phyloP scores from a whole-genome alignment of 2,888 invertebrate genomes.

The Drosophila quinaria region DNA sequence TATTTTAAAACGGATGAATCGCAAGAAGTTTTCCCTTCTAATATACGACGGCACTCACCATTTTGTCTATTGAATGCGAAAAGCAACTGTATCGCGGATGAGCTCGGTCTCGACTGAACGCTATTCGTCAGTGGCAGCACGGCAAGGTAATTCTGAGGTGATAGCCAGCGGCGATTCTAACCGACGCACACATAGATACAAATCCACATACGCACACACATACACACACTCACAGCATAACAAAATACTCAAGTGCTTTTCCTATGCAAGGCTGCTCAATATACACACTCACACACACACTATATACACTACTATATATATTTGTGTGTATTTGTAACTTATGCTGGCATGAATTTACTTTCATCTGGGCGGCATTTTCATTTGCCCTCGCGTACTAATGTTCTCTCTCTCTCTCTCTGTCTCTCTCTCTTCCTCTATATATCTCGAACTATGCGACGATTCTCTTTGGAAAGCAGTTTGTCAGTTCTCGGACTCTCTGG shows the following conservation, averaged over 20 bases:
- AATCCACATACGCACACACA: conserved; percentile 46
- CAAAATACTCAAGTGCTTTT: conserved; percentile 46
- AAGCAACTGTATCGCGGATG: conserved; percentile 86
- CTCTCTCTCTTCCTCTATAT: conserved; percentile 4
- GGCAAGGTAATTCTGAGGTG: conserved; percentile 85
- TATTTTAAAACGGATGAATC: conserved; percentile 31
- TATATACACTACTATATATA: neutral
- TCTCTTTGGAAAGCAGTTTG: conserved; percentile 7
- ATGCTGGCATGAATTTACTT: conserved; percentile 77
- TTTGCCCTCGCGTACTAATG: conserved; percentile 41
- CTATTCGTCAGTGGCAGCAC: conserved; percentile 83
- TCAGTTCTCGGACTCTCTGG: conserved; percentile 38
- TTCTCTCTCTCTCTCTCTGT: conserved; percentile 7
- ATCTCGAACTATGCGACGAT: conserved; percentile 10
- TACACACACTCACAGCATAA: conserved; percentile 13
- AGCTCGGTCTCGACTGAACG: conserved; percentile 86
- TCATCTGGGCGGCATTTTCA: conserved; percentile 72
- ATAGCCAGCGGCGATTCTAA: conserved; percentile 63
- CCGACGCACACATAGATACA: conserved; percentile 44
- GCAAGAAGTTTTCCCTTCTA: conserved; percentile 31
- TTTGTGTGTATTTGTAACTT: conserved; percentile 25
- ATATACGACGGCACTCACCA: conserved; percentile 87
- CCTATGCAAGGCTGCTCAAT: conserved; percentile 57
- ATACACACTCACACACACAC: conserved; percentile 11
- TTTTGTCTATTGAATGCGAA: conserved; percentile 88